phyloP scores from a whole-genome alignment of 2,113 vertebrate species.

The Excalfactoria chinensis region DNA sequence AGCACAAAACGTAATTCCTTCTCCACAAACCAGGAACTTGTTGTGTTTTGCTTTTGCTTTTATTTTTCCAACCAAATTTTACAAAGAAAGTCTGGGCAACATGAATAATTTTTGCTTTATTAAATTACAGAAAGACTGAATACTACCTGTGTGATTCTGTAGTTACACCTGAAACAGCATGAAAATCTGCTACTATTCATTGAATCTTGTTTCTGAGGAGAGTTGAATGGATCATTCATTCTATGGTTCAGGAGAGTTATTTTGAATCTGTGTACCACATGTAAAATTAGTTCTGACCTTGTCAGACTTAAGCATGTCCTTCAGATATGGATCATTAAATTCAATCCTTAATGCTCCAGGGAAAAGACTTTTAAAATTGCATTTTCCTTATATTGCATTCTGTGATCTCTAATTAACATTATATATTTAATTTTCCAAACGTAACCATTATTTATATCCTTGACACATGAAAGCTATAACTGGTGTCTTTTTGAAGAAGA shows the following conservation, averaged over 20 bases:
- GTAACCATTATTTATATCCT: neutral
- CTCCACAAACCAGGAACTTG: neutral
- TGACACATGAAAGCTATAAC: neutral
- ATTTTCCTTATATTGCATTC: neutral
- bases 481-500: neutral
- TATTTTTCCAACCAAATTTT: neutral
- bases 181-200: conserved; percentile 45
- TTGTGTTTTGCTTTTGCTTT: neutral
- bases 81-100: neutral
- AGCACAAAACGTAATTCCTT: neutral
- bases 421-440: conserved; percentile 32
- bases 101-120: conserved; percentile 20
- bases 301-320: conserved; percentile 40
- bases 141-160: conserved; percentile 17
- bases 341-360: conserved; percentile 37
- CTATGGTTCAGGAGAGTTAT: conserved; percentile 35
- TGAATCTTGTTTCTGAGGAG: conserved; percentile 32
- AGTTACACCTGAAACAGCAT: conserved; percentile 51
- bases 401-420: neutral
- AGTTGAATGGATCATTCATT: conserved; percentile 65
- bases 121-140: conserved; percentile 48
- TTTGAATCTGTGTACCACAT: conserved; percentile 67
- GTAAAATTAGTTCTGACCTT: conserved; percentile 70
- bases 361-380: conserved; percentile 2
- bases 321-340: conserved; percentile 69